Conservation (phyloP, 2,113 vertebrate genomes). For the Pyrgilauda ruficollis region DNA sequence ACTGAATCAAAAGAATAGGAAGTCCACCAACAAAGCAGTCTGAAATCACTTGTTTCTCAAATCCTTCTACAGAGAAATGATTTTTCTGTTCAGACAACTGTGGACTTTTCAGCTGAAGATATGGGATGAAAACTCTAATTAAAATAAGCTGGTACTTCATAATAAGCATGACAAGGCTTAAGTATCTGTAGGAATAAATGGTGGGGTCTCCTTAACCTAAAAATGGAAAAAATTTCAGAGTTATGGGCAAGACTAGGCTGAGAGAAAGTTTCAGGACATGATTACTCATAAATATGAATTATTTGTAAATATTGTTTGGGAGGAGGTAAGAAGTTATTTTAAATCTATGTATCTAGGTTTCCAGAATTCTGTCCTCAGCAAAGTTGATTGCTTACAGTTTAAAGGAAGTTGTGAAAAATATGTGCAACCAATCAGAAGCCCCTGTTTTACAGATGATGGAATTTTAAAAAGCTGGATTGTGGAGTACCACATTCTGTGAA, state of each 20-base stretch:
- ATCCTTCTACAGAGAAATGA: not conserved
- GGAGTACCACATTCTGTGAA: not conserved
- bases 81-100: not conserved
- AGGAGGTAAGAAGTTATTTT: not conserved
- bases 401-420: not conserved
- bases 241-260: not conserved
- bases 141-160: not conserved
- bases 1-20: not conserved
- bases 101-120: not conserved
- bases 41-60: not conserved
- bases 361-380: not conserved
- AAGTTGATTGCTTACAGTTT: not conserved
- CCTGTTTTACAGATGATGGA: not conserved
- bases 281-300: not conserved
- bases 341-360: not conserved
- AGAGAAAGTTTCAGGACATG: not conserved
- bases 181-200: not conserved
- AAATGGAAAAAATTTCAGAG: not conserved
- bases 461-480: not conserved
- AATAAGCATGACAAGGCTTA: not conserved
- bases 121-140: not conserved
- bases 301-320: not conserved
- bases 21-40: not conserved
- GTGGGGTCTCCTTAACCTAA: not conserved
- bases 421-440: not conserved